Base-by-base conservation (phyloP, 1,140 invertebrate genomes). In the Protaetia brevitarsis region DNA sequence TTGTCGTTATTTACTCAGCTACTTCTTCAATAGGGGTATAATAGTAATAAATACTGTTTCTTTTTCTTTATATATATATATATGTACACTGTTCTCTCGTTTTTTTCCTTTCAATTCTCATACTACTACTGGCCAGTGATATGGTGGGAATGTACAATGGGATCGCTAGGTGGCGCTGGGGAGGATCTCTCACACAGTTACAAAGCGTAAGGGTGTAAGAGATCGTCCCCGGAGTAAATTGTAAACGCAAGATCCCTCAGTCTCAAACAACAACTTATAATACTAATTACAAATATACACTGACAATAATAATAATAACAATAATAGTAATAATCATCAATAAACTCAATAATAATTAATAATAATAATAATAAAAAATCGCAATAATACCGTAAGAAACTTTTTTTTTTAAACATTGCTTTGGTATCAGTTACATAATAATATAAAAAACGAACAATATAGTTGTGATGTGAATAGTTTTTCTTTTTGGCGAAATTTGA, bases 371-470 rank as follows among this genome's bases (percentile, higher is more conserved):
- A 71, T 27, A 28, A 41, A n/a, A n/a, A n/a, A n/a, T n/a, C n/a
- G n/a, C 74, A 73, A 72, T 74, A 75, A 71, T 30, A 28, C 29
- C 62, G 72, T 73, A 72, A 67, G 66, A 74, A 68, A 70, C 66
- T 71, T n/a, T n/a, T n/a, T n/a, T n/a, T n/a, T n/a, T 28, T 76
- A 76, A 77, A 77, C 77, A 77, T 77, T 77, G 77, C 77, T 79
- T 79, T 79, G 77, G 77, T 79, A 79, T 79, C 75, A 73, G 77
- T 79, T 79, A 78, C 77, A 74, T 72, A 21, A 45, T 45, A 21
- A 45, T 45, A 45, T 19, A 19, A 10, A 45, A 45, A 45, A 45
- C 69, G 71, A 77, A 76, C 70, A 76, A 76, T 70, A 67, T 45
- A 62, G 57, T 58, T 41, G 63, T 69, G 31, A 67, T 27, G 16